phyloP scores from a whole-genome alignment of 1,140 invertebrate species.

The Caenorhabditis latens region DNA sequence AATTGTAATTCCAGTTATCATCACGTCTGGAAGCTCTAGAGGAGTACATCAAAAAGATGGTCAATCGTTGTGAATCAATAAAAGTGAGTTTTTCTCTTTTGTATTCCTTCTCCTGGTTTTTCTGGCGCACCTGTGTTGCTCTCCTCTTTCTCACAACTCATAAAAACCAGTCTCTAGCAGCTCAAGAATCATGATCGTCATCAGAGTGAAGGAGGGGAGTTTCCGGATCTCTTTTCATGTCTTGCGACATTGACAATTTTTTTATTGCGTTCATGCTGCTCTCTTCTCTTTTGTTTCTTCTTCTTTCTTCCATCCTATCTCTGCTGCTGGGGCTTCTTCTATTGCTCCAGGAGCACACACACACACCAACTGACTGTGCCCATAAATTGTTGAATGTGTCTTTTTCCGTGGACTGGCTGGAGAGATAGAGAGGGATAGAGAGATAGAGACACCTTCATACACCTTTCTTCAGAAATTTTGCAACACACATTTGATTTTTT shows the following conservation, averaged over 20 bases:
- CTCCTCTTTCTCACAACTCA: not conserved
- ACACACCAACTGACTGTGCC: conserved; percentile 23
- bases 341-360: not conserved
- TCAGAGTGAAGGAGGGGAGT: not conserved
- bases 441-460: not conserved
- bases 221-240: conserved; percentile 3
- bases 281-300: not conserved
- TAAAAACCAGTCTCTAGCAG: not conserved
- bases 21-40: conserved; percentile 35
- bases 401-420: not conserved
- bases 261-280: conserved; percentile 11
- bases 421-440: not conserved
- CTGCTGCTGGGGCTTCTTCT: not conserved
- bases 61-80: conserved; percentile 40
- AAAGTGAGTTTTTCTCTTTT: not conserved
- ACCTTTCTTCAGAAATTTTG: not conserved
- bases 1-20: not conserved
- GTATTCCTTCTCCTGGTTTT: not conserved
- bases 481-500: too few relatives aligned
- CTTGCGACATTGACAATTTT: not conserved
- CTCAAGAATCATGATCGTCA: conserved; percentile 2
- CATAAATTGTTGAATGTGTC: conserved; percentile 45
- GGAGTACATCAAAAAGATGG: conserved; percentile 54
- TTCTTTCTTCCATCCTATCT: not conserved
- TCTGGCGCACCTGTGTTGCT: not conserved